Conservation (phyloP, 2,888 invertebrate species). For the Flexamia atlantica region DNA sequence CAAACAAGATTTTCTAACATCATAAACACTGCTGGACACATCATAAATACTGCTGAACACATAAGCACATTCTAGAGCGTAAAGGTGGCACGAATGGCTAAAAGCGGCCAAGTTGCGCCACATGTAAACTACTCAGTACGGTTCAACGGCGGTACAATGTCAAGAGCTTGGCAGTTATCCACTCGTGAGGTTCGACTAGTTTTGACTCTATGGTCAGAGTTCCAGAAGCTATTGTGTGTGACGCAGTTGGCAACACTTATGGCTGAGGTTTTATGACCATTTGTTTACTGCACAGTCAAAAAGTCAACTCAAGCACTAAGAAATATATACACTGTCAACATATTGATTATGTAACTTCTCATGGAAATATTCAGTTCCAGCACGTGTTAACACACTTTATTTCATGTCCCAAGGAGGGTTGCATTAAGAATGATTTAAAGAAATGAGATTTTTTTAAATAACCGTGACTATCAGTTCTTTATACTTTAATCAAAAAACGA, state of each 20-base stretch:
- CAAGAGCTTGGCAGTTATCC: slow-evolving; percentile 3
- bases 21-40: background rate
- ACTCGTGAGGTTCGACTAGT: background rate
- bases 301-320: too few relatives aligned
- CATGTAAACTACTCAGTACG: background rate
- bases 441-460: too few relatives aligned
- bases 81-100: background rate
- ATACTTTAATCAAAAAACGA: too few relatives aligned
- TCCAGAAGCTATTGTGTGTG: background rate
- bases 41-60: background rate
- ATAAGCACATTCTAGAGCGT: background rate
- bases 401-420: too few relatives aligned
- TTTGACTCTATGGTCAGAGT: background rate
- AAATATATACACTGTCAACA: too few relatives aligned
- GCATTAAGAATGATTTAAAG: too few relatives aligned
- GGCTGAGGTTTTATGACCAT: background rate
- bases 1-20: too few relatives aligned
- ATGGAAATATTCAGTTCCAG: too few relatives aligned
- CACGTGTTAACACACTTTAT: too few relatives aligned
- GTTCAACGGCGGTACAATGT: slow-evolving; percentile 20
- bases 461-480: too few relatives aligned
- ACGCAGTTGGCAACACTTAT: background rate
- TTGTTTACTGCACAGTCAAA: background rate
- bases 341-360: too few relatives aligned
- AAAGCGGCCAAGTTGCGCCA: slow-evolving; percentile 9